Evolutionary conservation across 2,888 invertebrate species (phyloP).

Genomic region (Choristoneura rosaceana): DNA sequence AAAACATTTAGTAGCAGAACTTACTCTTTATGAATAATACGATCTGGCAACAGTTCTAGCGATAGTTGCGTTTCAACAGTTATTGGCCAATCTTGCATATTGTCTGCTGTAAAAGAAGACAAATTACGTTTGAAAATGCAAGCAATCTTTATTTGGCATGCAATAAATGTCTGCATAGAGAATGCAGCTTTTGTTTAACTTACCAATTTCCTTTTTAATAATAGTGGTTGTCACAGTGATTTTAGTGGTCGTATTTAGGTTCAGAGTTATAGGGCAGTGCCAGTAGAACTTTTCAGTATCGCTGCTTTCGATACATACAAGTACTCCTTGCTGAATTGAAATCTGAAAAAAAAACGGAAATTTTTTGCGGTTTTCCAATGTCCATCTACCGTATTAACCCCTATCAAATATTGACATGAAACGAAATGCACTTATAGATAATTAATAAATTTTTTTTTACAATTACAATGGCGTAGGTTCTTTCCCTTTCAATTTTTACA

Average conservation of each 20-base stretch:
- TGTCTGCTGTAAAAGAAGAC: conserved; percentile 44
- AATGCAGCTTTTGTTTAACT: conserved; percentile 6
- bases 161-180: too few species aligned
- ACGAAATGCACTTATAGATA: too few species aligned
- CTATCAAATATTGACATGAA: too few species aligned
- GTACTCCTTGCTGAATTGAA: conserved; percentile 30
- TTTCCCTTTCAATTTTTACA: too few species aligned
- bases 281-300: conserved; percentile 26
- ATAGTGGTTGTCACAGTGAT: conserved; percentile 47
- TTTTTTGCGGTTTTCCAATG: too few species aligned
- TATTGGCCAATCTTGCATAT: conserved; percentile 36
- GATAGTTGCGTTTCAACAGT: conserved; percentile 40
- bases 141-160: too few species aligned
- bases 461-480: too few species aligned
- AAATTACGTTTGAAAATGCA: too few species aligned
- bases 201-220: conserved; percentile 46
- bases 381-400: too few species aligned
- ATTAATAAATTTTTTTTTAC: too few species aligned
- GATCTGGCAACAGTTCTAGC: conserved; percentile 44
- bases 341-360: conserved; percentile 44
- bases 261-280: conserved; percentile 52
- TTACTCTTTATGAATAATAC: conserved; percentile 45
- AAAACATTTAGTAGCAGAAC: conserved; percentile 33
- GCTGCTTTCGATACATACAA: conserved; percentile 27
- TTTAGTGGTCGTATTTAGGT: conserved; percentile 46